Evolutionary conservation across 2,113 vertebrate species (phyloP), one percentile per base, ranked within the genome.

Genomic region (Peromyscus californicus): DNA sequence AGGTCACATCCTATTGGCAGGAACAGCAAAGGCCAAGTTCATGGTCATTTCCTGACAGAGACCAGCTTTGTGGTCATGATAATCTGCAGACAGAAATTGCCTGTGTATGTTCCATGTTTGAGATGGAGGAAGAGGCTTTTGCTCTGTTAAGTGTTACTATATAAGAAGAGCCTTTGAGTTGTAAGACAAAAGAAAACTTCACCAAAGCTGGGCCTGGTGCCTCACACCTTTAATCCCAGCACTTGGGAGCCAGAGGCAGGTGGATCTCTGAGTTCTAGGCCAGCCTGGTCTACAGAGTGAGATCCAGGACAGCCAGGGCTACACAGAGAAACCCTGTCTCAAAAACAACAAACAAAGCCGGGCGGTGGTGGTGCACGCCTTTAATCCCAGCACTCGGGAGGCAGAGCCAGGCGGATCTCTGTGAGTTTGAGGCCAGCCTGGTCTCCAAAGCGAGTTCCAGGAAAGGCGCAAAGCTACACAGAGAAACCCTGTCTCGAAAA

Each of bases 31-130:
- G 70, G 26, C 89, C 91, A 88, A 17, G 8, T 61, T 8, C 2
- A 2, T 5, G n/a, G 76, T 51, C 79, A 89, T 86, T 91, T 95
- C 65, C 57, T 29, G 19, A 95, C 83, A 87, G 63, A 67, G 54
- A 39, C 24, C 16, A 95, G n/a, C 84, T 83, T 42, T 3, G 0
- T 84, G 79, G n/a, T 72, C 36, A 22, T 69, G 19, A 8, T 61
- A 45, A 29, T 45, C 57, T 89, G 2, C 10, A 10, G 76, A 76
- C 89, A 31, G 36, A 87, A 57, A 2, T 48, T 31, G 31, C 54
- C 87, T 90, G 9, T 80, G 19, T 92, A 36, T 89, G 19, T 95
- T 91, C 82, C 76, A 1, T 86, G 24, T 80, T 96, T 93, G 39
- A 88, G 39, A 92, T 31, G 8, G 3, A 67, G 69, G 63, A 79